Percentiles rank a stretch among this genome's conserved stretches.
These are phyloP conservation scores for Parasteatoda lunata DNA, from an alignment of 2,888 invertebrate species.

Conservation along the genomic window DNA sequence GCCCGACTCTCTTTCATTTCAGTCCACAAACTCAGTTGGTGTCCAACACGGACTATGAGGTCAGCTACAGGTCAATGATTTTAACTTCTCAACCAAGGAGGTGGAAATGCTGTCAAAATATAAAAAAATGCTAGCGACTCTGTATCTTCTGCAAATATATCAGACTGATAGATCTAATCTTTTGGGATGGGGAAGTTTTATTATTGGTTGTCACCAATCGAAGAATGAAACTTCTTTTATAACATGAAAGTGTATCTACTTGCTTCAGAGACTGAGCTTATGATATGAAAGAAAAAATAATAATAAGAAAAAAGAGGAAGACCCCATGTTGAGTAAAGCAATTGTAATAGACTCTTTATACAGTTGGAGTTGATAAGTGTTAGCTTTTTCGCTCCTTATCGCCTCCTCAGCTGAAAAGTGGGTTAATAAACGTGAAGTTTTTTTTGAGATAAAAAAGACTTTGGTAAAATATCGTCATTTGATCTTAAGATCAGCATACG, in stretches of 20 bases:
- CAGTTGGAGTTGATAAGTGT: background rate
- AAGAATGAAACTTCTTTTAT: background rate
- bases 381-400: too few species aligned
- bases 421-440: too few species aligned
- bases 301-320: background rate
- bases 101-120: background rate
- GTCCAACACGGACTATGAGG: background rate
- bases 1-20: background rate
- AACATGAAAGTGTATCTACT: too few species aligned
- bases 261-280: too few species aligned
- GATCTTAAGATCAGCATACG: too few species aligned
- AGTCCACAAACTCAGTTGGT: background rate
- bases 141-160: constrained; percentile 12
- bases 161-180: constrained; percentile 12
- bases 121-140: background rate
- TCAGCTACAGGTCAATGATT: constrained; percentile 17
- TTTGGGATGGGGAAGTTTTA: background rate
- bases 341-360: background rate
- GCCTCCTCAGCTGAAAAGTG: too few species aligned
- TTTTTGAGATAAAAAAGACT: too few species aligned
- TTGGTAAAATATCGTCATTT: too few species aligned
- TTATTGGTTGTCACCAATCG: constrained; percentile 3
- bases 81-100: background rate
- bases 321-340: background rate
- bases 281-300: too few species aligned